Evolutionary conservation across 1,140 invertebrate species (phyloP).

Genomic region (Berghia stephanieae): DNA sequence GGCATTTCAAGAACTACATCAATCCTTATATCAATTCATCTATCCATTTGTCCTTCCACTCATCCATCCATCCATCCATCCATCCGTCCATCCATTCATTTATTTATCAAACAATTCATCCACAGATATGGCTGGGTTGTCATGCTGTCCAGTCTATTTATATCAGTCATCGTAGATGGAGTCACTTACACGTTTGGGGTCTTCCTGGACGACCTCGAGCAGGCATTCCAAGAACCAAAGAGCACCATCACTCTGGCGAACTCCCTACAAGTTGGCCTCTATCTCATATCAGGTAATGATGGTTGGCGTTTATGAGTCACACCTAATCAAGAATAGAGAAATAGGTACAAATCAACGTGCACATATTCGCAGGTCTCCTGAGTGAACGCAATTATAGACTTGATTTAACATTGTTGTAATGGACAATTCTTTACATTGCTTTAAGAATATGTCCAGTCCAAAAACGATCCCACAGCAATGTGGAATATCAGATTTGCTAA

Average conservation of each 20-base stretch:
- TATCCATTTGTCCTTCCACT: too few relatives aligned
- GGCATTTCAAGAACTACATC: too few relatives aligned
- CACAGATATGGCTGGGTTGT: conserved; percentile 78
- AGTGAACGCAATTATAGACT: too few relatives aligned
- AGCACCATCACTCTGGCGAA: conserved; percentile 91
- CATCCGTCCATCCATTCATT: neutral
- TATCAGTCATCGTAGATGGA: conserved; percentile 94
- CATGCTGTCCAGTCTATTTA: conserved; percentile 85
- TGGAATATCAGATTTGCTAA: too few relatives aligned
- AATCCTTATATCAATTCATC: too few relatives aligned
- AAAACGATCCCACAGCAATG: too few relatives aligned
- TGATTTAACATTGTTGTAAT: too few relatives aligned
- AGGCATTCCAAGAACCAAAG: conserved; percentile 82
- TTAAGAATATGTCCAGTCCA: too few relatives aligned
- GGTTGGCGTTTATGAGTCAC: neutral
- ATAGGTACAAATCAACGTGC: neutral
- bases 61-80: neutral
- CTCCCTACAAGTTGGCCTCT: conserved; percentile 60
- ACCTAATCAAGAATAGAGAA: neutral
- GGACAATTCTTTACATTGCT: too few relatives aligned
- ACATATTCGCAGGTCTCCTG: too few relatives aligned
- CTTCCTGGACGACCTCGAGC: conserved; percentile 85
- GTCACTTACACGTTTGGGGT: conserved; percentile 93
- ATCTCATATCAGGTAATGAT: conserved; percentile 59
- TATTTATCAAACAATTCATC: too few relatives aligned